Evolutionary conservation across 2,888 invertebrate genomes (phyloP).

Genomic region (Diloba caeruleocephala): DNA sequence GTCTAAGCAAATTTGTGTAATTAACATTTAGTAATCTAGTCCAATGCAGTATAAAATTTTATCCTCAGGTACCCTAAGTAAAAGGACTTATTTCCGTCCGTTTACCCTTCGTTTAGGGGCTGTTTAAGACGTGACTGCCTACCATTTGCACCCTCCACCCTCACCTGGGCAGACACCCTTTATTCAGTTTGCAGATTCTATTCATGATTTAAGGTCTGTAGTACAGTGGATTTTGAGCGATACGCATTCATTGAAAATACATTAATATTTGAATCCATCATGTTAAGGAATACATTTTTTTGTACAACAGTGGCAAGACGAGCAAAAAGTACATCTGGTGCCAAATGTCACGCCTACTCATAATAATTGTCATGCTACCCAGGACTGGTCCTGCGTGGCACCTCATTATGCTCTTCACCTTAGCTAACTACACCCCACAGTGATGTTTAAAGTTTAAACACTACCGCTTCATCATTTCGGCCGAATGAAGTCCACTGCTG

Average conservation of each 20-base stretch:
- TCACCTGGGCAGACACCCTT: slow-evolving; percentile 55
- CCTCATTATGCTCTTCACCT: too few relatives aligned
- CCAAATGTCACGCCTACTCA: too few relatives aligned
- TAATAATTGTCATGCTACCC: too few relatives aligned
- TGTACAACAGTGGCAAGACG: too few relatives aligned
- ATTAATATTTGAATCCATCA: background rate
- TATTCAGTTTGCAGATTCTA: slow-evolving; percentile 73
- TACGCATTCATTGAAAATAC: slow-evolving; percentile 1
- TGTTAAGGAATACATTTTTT: too few relatives aligned
- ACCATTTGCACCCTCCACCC: slow-evolving; percentile 64
- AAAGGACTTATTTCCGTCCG: slow-evolving; percentile 65
- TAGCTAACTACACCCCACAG: too few relatives aligned
- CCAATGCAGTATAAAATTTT: slow-evolving; percentile 23
- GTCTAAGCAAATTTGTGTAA: background rate
- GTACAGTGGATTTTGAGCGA: slow-evolving; percentile 41
- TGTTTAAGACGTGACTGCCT: slow-evolving; percentile 71
- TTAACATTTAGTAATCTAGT: slow-evolving; percentile 1
- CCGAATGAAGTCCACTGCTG: too few relatives aligned
- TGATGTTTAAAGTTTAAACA: too few relatives aligned
- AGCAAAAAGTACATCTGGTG: too few relatives aligned
- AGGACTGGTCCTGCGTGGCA: too few relatives aligned
- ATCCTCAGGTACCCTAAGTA: slow-evolving; percentile 58
- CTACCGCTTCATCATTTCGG: too few relatives aligned
- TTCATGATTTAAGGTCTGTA: slow-evolving; percentile 50
- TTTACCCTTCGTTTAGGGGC: slow-evolving; percentile 65